Evolutionary conservation across 2,113 vertebrate species (phyloP).

Genomic region (Callospermophilus lateralis): DNA sequence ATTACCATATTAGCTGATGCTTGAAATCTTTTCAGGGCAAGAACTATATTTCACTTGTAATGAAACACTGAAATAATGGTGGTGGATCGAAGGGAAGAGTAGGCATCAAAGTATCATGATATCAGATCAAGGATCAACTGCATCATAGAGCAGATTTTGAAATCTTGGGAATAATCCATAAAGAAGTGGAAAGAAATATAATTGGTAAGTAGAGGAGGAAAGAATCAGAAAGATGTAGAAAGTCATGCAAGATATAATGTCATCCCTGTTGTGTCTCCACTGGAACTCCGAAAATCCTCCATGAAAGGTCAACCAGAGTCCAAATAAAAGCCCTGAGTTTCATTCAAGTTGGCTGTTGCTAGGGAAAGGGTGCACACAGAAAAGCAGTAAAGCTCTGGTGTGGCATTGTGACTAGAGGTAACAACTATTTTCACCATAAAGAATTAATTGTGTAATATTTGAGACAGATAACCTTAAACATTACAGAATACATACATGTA

Average conservation of each 20-base stretch:
- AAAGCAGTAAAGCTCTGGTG: background rate
- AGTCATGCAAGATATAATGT: background rate
- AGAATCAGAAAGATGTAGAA: background rate
- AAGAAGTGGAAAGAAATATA: constrained; percentile 22
- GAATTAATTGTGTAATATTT: background rate
- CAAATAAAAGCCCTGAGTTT: background rate
- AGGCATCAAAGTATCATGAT: background rate
- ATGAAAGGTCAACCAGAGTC: background rate
- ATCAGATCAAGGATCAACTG: background rate
- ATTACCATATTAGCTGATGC: background rate
- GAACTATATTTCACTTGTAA: background rate
- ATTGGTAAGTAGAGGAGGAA: background rate
- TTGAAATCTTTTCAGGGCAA: background rate
- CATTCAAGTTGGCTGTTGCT: background rate
- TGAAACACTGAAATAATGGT: background rate
- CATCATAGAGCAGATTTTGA: background rate
- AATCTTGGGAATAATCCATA: constrained; percentile 29
- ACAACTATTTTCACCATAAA: background rate
- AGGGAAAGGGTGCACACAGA: background rate
- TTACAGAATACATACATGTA: background rate
- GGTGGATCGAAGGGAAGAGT: background rate
- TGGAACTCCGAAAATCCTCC: background rate
- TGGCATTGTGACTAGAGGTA: background rate
- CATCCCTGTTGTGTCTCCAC: background rate
- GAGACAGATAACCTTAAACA: background rate